Base-by-base conservation (phyloP, 2,888 invertebrate species). In the Dryadula phaetusa region DNA sequence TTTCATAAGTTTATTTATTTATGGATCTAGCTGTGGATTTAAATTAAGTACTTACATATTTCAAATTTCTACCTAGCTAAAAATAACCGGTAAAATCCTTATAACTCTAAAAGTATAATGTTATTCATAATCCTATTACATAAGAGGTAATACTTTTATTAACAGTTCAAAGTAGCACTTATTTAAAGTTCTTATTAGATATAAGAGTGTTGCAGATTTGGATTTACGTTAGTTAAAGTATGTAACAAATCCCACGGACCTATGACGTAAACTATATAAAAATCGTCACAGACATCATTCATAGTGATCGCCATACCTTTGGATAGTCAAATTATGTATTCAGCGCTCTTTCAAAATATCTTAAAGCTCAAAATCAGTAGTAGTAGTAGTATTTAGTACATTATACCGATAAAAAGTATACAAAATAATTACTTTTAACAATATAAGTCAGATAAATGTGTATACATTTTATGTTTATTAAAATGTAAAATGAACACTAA, bases 11-110 rank as follows among this genome's bases (percentile, higher is more conserved):
- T n/a, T n/a, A 42, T 16, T 16, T 42, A 42, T 42, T 16, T 42
- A 42, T 16, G 14, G 42, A 16, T 42, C 4, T 16, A 16, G 2
- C 7, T 7, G 16, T 16, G 16, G 16, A 16, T 4, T 42, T 25
- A 8, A 8, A 28, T 28, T 52, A n/a, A n/a, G n/a, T n/a, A 52
- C 52, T 52, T 52, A 52, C 52, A 52, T 28, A 52, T 52, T n/a
- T 28, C n/a, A 49, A 49, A 49, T n/a, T 28, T 32, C 16, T 52
- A 32, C 16, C n/a, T 52, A 52, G 28, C 52, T 28, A 52, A 52
- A 52, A 52, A 28, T 52, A 52, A 28, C 52, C 52, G 52, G 52
- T 28, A 32, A 16, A 16, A 10, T 52, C 28, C 10, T 52, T 16
- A 52, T n/a, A 28, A 0, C 3, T 28, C n/a, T 12, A 37, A 37